Evolutionary conservation across 2,797 vertebrate genomes (phyloP).

Genomic region (Halcyon badia): DNA sequence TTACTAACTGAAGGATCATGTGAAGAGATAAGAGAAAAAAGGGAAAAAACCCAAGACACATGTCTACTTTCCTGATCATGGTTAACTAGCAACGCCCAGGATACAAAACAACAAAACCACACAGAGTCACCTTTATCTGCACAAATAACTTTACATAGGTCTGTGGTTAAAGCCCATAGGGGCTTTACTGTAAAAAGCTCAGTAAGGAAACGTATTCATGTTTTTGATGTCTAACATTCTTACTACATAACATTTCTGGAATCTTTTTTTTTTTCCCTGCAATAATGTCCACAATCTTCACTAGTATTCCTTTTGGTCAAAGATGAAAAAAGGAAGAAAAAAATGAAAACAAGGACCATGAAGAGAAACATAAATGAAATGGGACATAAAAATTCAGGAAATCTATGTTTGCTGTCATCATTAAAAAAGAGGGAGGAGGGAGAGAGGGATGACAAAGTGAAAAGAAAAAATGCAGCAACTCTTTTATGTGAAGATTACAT

Average conservation of each 20-base stretch:
- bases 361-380: constrained; percentile 25
- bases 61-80: constrained; percentile 58
- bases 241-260: background rate
- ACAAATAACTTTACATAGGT: background rate
- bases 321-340: background rate
- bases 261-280: background rate
- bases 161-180: constrained; percentile 52
- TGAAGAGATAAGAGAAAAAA: background rate
- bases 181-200: constrained; percentile 55
- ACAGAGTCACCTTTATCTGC: constrained; percentile 43
- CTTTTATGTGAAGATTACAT: constrained; percentile 85
- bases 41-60: background rate
- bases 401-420: constrained; percentile 54
- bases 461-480: constrained; percentile 65
- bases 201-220: background rate
- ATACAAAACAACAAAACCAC: constrained; percentile 68
- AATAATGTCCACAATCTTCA: background rate
- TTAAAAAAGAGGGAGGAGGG: constrained; percentile 34
- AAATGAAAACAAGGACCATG: background rate
- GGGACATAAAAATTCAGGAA: constrained; percentile 65
- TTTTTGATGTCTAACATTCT: constrained; percentile 28
- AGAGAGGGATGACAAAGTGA: constrained; percentile 70
- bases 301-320: background rate
- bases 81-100: background rate
- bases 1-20: background rate